Conservation (phyloP, 2,113 vertebrate species). For the Equus przewalskii region DNA sequence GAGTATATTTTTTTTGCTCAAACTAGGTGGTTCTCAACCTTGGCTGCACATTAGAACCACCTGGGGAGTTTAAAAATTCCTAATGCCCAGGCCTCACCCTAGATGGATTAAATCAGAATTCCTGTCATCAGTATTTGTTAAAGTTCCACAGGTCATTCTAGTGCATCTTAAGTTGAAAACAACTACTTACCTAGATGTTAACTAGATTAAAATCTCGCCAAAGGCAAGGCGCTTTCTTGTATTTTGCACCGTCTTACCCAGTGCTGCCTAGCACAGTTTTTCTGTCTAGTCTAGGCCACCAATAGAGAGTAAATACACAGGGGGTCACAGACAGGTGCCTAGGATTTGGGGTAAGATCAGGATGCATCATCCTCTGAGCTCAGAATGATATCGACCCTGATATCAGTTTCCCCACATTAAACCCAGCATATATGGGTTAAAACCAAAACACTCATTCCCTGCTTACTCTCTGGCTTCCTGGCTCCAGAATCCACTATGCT, state of each 20-base stretch:
- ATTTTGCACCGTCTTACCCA: conserved; percentile 20
- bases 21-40: background rate
- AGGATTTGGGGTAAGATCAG: background rate
- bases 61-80: background rate
- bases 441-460: no score
- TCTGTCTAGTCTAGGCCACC: background rate
- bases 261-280: background rate
- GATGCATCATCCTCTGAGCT: background rate
- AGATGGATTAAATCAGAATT: conserved; percentile 27
- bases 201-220: background rate
- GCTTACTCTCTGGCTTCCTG: no score
- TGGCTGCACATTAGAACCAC: background rate
- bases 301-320: background rate
- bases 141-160: background rate
- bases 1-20: background rate
- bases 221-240: background rate
- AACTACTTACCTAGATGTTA: background rate
- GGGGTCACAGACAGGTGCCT: background rate
- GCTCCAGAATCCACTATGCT: no score
- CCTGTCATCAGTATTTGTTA: background rate
- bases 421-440: no score
- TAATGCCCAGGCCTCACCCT: background rate
- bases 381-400: no score
- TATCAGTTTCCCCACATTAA: no score
- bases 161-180: background rate